Evolutionary conservation across 1,140 invertebrate species (phyloP), one percentile per base, ranked within the genome.

Genomic region (Goniozus legneri): DNA sequence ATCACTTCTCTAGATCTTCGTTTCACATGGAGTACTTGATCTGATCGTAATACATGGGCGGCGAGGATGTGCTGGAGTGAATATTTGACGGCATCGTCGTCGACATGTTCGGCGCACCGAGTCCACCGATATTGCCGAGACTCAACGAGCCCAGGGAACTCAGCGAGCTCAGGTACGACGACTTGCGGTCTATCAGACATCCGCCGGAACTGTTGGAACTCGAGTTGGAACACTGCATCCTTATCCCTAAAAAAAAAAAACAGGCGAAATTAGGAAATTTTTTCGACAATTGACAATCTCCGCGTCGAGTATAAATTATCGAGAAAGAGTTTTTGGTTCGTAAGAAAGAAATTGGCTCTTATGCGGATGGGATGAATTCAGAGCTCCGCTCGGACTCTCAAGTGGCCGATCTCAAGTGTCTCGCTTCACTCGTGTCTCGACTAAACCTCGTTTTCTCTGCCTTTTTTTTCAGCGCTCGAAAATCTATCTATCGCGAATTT

Each of bases 11-110:
- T n/a, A n/a, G n/a, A n/a, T n/a, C n/a, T n/a, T n/a, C 20, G n/a
- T 50, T 52, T 70, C 58, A 75, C 56, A 74, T 69, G 21, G 45
- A 47, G 51, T 74, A 74, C 38, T 75, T 75, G 41, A 74, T 61
- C 50, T 65, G 71, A 47, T 75, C 73, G 54, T 73, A 74, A 27
- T 73, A 75, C 57, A 72, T 63, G 6, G 59, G 48, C 21, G 59
- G 47, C 15, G 56, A 31, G 2, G 52, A 18, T 14, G 45, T 12
- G 8, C 36, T 32, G 14, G 44, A 40, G 38, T 71, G 69, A 34
- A 64, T 43, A 38, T 67, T 67, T 7, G 67, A 61, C 0, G 61
- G 50, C 4, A 64, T 52, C 12, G 59, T 47, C 20, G 62, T 62
- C n/a, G 58, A 15, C 53, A 58, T 52, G 15, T 58, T 63, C 10